Conservation (phyloP, 2,888 invertebrate species). For the Timandra comae region DNA sequence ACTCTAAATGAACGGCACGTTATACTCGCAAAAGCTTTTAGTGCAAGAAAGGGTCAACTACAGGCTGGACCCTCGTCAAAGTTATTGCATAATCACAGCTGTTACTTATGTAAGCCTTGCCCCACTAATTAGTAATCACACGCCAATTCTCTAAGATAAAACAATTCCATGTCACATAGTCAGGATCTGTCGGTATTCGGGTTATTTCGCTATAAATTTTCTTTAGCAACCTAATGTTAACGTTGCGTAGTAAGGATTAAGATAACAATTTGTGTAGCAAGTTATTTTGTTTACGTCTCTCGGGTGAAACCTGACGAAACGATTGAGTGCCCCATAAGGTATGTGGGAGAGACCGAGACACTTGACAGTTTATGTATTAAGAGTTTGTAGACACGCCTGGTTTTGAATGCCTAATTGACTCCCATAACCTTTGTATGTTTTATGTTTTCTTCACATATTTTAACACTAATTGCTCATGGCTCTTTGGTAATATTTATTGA, state of each 20-base stretch:
- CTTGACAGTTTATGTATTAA: slow-evolving; percentile 26
- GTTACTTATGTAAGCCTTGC: slow-evolving; percentile 28
- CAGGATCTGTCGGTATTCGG: slow-evolving; percentile 38
- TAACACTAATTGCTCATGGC: slow-evolving; percentile 17
- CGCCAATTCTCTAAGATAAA: slow-evolving; percentile 40
- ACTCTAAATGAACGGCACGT: slow-evolving; percentile 17
- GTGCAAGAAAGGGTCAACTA: slow-evolving; percentile 7
- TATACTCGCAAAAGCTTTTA: slow-evolving; percentile 13
- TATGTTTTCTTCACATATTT: slow-evolving; percentile 23
- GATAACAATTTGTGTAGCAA: slow-evolving; percentile 22
- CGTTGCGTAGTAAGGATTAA: slow-evolving; percentile 21
- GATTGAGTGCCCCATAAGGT: slow-evolving; percentile 51
- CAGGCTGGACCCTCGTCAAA: not conserved
- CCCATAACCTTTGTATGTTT: slow-evolving; percentile 21
- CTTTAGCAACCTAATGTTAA: slow-evolving; percentile 15
- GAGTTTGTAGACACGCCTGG: slow-evolving; percentile 29
- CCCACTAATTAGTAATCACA: slow-evolving; percentile 42
- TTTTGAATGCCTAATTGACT: slow-evolving; percentile 23
- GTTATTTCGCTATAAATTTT: slow-evolving; percentile 33
- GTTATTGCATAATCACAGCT: slow-evolving; percentile 20
- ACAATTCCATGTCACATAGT: slow-evolving; percentile 32
- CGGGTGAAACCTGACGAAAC: slow-evolving; percentile 48
- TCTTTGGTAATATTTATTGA: slow-evolving; percentile 15
- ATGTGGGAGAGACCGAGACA: slow-evolving; percentile 39
- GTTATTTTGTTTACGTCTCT: slow-evolving; percentile 46